phyloP scores from a whole-genome alignment of 1,140 invertebrate species.

The Pomacea maculata region DNA sequence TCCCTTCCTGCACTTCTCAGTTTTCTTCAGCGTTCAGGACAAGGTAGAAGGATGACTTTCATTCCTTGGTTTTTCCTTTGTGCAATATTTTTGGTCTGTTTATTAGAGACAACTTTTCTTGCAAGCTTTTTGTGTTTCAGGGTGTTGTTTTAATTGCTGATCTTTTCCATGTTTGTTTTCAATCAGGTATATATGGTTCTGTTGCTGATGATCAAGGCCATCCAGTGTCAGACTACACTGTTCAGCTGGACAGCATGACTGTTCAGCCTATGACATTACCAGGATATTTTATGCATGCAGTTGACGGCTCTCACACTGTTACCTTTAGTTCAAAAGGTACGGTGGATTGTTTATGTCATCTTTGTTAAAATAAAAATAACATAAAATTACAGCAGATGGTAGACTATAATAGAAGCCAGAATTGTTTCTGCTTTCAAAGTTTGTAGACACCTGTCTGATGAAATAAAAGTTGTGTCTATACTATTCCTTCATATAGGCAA shows the following conservation, averaged over 20 bases:
- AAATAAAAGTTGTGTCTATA: background rate
- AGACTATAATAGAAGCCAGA: background rate
- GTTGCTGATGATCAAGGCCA: constrained; percentile 83
- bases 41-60: constrained; percentile 55
- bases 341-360: background rate
- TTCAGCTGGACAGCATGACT: constrained; percentile 67
- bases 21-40: constrained; percentile 67
- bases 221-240: constrained; percentile 82
- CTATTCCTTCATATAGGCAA: background rate
- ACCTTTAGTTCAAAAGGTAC: constrained; percentile 52
- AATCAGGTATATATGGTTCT: constrained; percentile 82
- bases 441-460: background rate
- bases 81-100: background rate
- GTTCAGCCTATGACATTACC: constrained; percentile 21
- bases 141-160: constrained; percentile 1
- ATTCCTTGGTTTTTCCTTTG: background rate
- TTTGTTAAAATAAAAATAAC: background rate
- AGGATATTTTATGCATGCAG: constrained; percentile 45
- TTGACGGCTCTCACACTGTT: constrained; percentile 46
- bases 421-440: background rate
- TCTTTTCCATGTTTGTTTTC: background rate
- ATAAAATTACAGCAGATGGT: background rate
- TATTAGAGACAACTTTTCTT: background rate
- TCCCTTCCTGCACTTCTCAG: constrained; percentile 77
- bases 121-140: background rate